A percentile compares a stretch with the other conserved stretches of the same genome.
phyloP scores from a whole-genome alignment of 2,888 invertebrate genomes.

The Trichogramma evanescens region DNA sequence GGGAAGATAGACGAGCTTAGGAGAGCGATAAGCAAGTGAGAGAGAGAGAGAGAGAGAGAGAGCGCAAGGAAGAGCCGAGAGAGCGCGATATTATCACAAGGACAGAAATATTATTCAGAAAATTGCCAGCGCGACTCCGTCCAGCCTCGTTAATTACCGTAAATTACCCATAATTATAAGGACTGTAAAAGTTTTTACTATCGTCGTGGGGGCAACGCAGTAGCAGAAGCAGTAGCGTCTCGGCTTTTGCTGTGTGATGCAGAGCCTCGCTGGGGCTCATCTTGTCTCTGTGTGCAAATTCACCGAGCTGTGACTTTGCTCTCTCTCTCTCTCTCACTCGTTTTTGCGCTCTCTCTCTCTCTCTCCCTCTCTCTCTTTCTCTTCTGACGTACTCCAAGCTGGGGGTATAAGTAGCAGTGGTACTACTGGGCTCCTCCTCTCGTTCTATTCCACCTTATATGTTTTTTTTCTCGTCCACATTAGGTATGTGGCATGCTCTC shows the following conservation, averaged over 20 bases:
- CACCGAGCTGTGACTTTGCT: constrained; percentile 35
- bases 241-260: constrained; percentile 34
- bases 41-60: not conserved
- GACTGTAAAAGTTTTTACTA: constrained; percentile 48
- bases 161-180: constrained; percentile 49
- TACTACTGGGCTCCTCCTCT: no score
- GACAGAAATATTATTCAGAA: constrained; percentile 46
- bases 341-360: constrained; percentile 1
- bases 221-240: constrained; percentile 13
- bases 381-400: not conserved
- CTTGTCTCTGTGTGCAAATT: constrained; percentile 37
- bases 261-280: constrained; percentile 42
- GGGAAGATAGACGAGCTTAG: no score
- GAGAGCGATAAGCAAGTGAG: not conserved
- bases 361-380: constrained; percentile 14
- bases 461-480: no score
- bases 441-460: no score
- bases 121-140: constrained; percentile 46
- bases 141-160: constrained; percentile 48
- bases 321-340: constrained; percentile 6
- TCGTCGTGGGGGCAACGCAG: constrained; percentile 40
- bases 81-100: constrained; percentile 41
- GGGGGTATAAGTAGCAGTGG: no score
- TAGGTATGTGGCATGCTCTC: no score
- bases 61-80: constrained; percentile 4